phyloP scores from a whole-genome alignment of 1,140 invertebrate genomes.

The Glossosoma conforme region DNA sequence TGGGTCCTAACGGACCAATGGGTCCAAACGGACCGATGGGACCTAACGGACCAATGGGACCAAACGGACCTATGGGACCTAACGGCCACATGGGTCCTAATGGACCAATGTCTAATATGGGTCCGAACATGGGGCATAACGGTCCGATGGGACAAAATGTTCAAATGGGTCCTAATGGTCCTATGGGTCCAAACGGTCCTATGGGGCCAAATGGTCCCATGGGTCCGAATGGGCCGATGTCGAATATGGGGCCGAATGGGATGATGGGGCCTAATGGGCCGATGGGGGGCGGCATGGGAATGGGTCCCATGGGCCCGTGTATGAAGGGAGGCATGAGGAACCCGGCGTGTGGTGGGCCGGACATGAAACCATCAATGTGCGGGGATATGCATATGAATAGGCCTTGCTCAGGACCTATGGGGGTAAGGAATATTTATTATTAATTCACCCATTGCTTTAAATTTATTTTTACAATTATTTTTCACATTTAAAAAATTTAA shows the following conservation, averaged over 20 bases:
- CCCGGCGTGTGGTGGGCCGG: constrained; percentile 44
- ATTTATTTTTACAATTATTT: constrained; percentile 2
- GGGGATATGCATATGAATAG: constrained; percentile 49
- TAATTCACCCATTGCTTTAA: not conserved
- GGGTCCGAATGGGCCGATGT: constrained; percentile 39
- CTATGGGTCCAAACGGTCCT: constrained; percentile 45
- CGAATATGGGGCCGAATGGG: constrained; percentile 43
- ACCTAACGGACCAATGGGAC: constrained; percentile 33
- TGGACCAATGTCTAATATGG: constrained; percentile 38
- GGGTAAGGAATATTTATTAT: constrained; percentile 35
- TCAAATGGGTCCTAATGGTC: constrained; percentile 35
- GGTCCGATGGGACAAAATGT: constrained; percentile 37
- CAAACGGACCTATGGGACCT: constrained; percentile 20
- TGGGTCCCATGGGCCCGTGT: constrained; percentile 48
- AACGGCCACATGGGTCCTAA: constrained; percentile 37
- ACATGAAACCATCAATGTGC: constrained; percentile 49
- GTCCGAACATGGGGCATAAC: constrained; percentile 42
- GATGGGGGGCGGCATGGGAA: constrained; percentile 47
- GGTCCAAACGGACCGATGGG: constrained; percentile 40
- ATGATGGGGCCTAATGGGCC: constrained; percentile 50
- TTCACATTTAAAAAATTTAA: not conserved
- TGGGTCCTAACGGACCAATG: constrained; percentile 16
- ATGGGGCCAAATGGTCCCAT: constrained; percentile 40
- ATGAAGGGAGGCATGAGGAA: constrained; percentile 45
- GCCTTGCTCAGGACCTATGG: constrained; percentile 48